A percentile compares a stretch with the other conserved stretches of the same genome.
Conservation (phyloP, 2,797 vertebrate species). For the Pteropus rufus region DNA sequence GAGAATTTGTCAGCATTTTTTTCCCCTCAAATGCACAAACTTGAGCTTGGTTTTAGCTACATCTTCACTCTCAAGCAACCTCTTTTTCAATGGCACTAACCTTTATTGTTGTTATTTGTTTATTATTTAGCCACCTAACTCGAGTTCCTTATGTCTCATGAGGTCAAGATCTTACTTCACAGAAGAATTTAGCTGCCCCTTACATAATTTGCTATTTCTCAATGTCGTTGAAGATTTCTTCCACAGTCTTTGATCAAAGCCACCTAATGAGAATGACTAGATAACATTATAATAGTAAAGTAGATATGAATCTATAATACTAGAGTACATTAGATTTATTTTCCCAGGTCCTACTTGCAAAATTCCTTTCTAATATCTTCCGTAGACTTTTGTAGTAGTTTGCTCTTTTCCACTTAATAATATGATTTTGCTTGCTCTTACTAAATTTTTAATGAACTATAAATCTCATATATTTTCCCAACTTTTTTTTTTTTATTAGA, state of each 20-base stretch:
- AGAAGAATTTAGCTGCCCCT: not conserved
- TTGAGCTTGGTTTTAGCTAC: not conserved
- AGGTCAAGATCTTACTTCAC: not conserved
- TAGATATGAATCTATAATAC: not conserved
- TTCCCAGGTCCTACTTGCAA: not conserved
- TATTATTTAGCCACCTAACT: not conserved
- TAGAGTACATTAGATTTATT: not conserved
- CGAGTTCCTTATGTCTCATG: not conserved
- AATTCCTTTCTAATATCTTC: not conserved
- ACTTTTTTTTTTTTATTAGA: not conserved
- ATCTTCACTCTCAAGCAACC: not conserved
- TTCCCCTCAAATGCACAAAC: not conserved
- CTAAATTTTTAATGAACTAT: not conserved
- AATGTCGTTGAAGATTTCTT: not conserved
- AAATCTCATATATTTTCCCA: not conserved
- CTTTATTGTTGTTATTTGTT: not conserved
- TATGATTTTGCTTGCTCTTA: not conserved
- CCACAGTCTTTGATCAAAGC: not conserved
- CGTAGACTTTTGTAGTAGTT: not conserved
- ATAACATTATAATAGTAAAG: not conserved
- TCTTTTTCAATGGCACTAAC: not conserved
- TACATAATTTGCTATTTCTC: not conserved
- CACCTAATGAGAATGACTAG: not conserved
- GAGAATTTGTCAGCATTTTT: not conserved
- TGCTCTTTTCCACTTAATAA: not conserved